Conservation (phyloP, 2,888 invertebrate species). For the Caenorhabditis uteleia region DNA sequence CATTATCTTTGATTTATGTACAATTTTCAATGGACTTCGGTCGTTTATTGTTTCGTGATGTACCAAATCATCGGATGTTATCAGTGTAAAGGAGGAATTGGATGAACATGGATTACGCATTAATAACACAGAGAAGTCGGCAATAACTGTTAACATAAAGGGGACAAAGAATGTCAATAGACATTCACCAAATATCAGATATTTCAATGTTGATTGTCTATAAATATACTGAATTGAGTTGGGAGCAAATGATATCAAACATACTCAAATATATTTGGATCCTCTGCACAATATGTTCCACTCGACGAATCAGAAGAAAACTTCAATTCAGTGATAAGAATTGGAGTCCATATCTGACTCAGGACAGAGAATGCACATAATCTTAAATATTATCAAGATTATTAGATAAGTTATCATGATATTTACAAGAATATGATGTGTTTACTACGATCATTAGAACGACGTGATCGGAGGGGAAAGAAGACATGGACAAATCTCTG, state of each 20-base stretch:
- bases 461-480: slow-evolving; percentile 19
- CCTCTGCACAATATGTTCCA: slow-evolving; percentile 42
- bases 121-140: slow-evolving; percentile 46
- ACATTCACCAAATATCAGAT: slow-evolving; percentile 46
- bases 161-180: slow-evolving; percentile 49
- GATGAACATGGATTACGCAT: slow-evolving; percentile 25
- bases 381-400: slow-evolving; percentile 15
- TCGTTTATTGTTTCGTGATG: too few species aligned
- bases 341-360: slow-evolving; percentile 48
- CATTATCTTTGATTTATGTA: slow-evolving; percentile 33
- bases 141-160: slow-evolving; percentile 44
- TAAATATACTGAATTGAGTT: slow-evolving; percentile 2
- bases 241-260: background rate
- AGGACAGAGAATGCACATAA: slow-evolving; percentile 36
- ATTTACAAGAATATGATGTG: slow-evolving; percentile 16
- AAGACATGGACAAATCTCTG: slow-evolving; percentile 32
- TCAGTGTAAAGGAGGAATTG: slow-evolving; percentile 17
- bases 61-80: slow-evolving; percentile 25
- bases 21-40: slow-evolving; percentile 28
- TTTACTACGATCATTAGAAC: slow-evolving; percentile 19
- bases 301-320: slow-evolving; percentile 26
- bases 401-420: background rate
- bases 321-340: slow-evolving; percentile 42
- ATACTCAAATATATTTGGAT: slow-evolving; percentile 24
- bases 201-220: slow-evolving; percentile 32